Percentiles rank a stretch among this genome's conserved stretches.
These are phyloP conservation scores for Mola mola DNA, from an alignment of 2,113 vertebrate species.

Conservation along the genomic window DNA sequence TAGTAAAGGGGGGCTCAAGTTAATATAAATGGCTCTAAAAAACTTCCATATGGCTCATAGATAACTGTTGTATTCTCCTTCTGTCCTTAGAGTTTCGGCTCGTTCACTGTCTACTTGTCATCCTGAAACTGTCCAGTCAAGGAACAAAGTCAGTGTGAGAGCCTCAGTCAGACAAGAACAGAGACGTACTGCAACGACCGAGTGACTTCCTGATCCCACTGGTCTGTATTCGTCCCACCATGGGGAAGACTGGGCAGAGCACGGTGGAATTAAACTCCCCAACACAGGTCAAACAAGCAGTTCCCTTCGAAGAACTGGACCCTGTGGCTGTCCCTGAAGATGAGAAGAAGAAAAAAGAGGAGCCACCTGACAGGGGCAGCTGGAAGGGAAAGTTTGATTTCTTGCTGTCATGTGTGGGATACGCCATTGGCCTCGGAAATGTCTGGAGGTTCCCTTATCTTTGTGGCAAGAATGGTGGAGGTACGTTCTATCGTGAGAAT, in stretches of 20 bases:
- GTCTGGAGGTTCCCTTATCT: constrained; percentile 95
- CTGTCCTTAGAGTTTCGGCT: constrained; percentile 26
- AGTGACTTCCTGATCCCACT: constrained; percentile 27
- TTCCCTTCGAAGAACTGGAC: constrained; percentile 79
- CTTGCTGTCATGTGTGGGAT: constrained; percentile 90
- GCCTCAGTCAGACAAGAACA: not conserved
- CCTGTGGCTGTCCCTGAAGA: constrained; percentile 19
- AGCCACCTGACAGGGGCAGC: constrained; percentile 85
- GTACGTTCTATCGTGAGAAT: constrained; percentile 80
- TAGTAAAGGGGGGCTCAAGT: too few relatives aligned
- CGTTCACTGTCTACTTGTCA: not conserved
- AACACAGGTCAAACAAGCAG: constrained; percentile 81
- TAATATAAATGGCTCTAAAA: too few relatives aligned
- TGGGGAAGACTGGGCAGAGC: constrained; percentile 86
- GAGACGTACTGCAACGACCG: constrained; percentile 13
- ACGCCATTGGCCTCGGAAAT: constrained; percentile 90
- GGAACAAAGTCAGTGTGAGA: constrained; percentile 1
- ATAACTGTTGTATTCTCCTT: not conserved
- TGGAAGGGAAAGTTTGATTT: constrained; percentile 95
- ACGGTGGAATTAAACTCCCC: constrained; percentile 86
- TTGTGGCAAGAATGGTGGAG: constrained; percentile 93
- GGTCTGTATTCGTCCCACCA: constrained; percentile 56
- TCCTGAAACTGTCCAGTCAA: constrained; percentile 17
- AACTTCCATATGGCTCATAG: too few relatives aligned
- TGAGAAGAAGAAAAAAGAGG: constrained; percentile 60